These are phyloP conservation scores for Linurgus olivaceus DNA, from an alignment of 2,797 vertebrate genomes.

Conservation along the genomic window DNA sequence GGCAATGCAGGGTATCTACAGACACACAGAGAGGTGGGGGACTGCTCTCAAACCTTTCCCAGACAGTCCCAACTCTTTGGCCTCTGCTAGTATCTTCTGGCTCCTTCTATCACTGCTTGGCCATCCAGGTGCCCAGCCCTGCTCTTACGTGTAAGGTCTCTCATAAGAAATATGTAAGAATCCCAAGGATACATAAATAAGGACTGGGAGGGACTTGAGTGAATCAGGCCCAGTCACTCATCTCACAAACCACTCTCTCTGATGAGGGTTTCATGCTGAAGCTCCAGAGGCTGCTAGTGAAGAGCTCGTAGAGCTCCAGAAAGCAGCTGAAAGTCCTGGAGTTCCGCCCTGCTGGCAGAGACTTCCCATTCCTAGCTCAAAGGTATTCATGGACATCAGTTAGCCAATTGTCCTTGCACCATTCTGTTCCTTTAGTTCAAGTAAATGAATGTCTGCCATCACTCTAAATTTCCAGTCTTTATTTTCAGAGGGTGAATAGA, in stretches of 20 bases:
- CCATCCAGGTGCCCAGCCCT: background rate
- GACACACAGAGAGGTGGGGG: accelerated
- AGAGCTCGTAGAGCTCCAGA: background rate
- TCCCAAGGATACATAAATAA: background rate
- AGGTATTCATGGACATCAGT: background rate
- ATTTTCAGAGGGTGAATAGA: background rate
- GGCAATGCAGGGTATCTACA: accelerated
- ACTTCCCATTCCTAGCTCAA: background rate
- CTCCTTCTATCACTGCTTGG: background rate
- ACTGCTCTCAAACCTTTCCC: background rate
- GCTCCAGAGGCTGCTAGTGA: background rate
- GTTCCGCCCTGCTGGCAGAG: background rate
- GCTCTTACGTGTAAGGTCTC: background rate
- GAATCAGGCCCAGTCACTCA: too few species aligned
- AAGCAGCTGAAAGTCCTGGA: background rate
- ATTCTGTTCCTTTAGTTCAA: background rate
- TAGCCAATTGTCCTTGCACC: background rate
- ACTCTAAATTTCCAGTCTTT: background rate
- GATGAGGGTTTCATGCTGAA: background rate
- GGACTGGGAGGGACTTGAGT: background rate
- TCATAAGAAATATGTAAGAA: background rate
- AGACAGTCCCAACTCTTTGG: background rate
- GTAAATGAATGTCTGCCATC: background rate
- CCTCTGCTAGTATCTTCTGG: background rate
- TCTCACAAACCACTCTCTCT: background rate